Percentiles rank a stretch among this genome's conserved stretches.
phyloP scores from a whole-genome alignment of 1,140 invertebrate genomes.

The Camponotus pennsylvanicus region DNA sequence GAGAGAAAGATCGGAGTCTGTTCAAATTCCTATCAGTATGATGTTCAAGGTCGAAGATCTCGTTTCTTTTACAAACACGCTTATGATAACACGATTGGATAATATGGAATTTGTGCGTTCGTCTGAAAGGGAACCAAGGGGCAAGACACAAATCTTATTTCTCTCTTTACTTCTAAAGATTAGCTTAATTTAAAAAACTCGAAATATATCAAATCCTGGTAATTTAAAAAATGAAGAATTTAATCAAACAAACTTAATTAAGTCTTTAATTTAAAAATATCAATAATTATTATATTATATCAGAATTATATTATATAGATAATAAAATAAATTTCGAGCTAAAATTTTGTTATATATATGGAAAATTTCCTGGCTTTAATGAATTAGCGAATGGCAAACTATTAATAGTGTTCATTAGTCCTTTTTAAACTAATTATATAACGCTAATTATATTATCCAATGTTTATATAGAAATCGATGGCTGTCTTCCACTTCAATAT shows the following conservation, averaged over 20 bases:
- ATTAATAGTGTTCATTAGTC: neutral
- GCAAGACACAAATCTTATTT: neutral
- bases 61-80: conserved; percentile 3
- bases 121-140: neutral
- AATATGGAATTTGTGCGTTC: neutral
- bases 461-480: conserved; percentile 17
- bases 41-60: conserved; percentile 23
- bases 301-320: neutral
- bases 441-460: conserved; percentile 26
- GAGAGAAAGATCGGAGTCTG: conserved; percentile 31
- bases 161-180: neutral
- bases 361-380: neutral
- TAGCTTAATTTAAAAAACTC: neutral
- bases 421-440: conserved; percentile 18
- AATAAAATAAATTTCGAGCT: neutral
- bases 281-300: neutral
- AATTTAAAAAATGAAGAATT: neutral
- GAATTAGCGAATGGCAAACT: neutral
- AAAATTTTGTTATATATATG: neutral
- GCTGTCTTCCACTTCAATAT: neutral
- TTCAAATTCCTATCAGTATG: conserved; percentile 49
- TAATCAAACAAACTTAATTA: neutral
- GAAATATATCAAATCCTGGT: neutral
- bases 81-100: neutral
- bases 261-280: neutral